phyloP scores from a whole-genome alignment of 2,797 vertebrate genomes.

The Enteromius argenteus region DNA sequence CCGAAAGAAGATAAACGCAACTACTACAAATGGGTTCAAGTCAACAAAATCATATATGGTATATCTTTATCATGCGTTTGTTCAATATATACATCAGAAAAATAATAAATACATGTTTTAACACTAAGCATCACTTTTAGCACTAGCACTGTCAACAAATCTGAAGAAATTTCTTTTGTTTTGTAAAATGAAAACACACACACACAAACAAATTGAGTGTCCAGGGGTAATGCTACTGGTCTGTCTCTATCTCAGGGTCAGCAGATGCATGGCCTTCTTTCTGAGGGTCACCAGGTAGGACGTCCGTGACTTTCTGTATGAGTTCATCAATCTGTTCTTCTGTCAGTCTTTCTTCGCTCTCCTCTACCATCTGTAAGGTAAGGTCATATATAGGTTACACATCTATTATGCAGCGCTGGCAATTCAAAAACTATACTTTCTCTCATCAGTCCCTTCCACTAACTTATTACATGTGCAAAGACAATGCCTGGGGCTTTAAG shows the following conservation, averaged over 20 bases:
- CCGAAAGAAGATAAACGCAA: neutral
- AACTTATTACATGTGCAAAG: neutral
- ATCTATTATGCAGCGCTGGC: neutral
- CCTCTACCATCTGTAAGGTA: slow-evolving; percentile 90
- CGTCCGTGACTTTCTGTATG: slow-evolving; percentile 85
- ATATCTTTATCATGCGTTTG: neutral
- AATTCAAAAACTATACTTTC: neutral
- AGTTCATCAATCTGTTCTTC: slow-evolving; percentile 97
- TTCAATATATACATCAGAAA: neutral
- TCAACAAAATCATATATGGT: neutral
- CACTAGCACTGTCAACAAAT: neutral
- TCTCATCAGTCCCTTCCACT: neutral
- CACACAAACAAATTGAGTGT: neutral
- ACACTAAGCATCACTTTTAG: neutral
- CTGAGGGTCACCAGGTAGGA: slow-evolving; percentile 89
- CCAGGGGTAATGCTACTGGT: slow-evolving; percentile 58
- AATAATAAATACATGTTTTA: slow-evolving; percentile 11
- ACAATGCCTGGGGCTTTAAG: neutral
- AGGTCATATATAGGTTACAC: neutral
- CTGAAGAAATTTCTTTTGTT: neutral
- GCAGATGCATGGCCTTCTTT: slow-evolving; percentile 73
- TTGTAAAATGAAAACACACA: neutral
- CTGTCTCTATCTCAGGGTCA: slow-evolving; percentile 67
- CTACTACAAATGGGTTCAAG: neutral
- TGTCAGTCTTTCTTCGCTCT: slow-evolving; percentile 95